These are phyloP conservation scores for Melinopterus prodromus DNA, from an alignment of 2,888 invertebrate species.

Conservation along the genomic window DNA sequence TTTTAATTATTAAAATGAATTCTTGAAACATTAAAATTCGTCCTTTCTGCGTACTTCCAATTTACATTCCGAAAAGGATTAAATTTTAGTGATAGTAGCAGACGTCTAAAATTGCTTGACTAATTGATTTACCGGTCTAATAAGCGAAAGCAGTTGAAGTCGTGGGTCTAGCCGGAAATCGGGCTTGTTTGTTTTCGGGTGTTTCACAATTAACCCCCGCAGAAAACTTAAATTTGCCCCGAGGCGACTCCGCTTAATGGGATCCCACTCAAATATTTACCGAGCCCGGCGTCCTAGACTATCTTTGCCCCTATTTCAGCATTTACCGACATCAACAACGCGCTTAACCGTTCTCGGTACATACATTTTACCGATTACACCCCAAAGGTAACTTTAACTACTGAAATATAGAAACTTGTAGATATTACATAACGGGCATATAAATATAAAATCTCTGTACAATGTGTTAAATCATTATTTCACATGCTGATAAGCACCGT, in stretches of 20 bases:
- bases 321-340: background rate
- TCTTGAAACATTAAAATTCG: background rate
- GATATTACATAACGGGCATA: no score
- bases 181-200: constrained; percentile 20
- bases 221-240: constrained; percentile 24
- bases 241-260: constrained; percentile 21
- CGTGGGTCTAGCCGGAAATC: constrained; percentile 15
- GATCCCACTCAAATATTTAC: constrained; percentile 24
- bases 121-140: constrained; percentile 18
- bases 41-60: background rate
- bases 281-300: background rate
- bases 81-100: background rate
- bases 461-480: no score
- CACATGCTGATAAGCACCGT: no score
- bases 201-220: constrained; percentile 11
- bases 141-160: background rate
- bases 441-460: no score
- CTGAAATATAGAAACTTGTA: no score
- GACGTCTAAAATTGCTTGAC: constrained; percentile 9
- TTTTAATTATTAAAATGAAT: background rate
- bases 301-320: constrained; percentile 14
- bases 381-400: background rate
- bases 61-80: background rate
- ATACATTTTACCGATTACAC: background rate
- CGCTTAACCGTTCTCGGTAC: background rate